Evolutionary conservation across 2,797 vertebrate species (phyloP).

Genomic region (Xerus rutilus): DNA sequence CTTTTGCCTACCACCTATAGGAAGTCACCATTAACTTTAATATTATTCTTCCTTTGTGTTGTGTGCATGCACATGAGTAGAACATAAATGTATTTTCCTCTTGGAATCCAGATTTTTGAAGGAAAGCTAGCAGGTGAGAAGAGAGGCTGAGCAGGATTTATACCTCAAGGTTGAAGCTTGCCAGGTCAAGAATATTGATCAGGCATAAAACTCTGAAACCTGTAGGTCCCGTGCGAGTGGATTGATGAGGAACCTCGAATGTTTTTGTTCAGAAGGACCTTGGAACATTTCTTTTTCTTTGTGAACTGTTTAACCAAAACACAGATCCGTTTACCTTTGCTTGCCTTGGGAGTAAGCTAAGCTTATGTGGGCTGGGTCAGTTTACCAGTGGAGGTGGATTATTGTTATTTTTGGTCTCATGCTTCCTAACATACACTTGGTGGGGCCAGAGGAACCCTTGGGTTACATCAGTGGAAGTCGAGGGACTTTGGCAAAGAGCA

Average conservation of each 20-base stretch:
- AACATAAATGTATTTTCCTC: not conserved
- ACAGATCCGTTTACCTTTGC: slow-evolving; percentile 36
- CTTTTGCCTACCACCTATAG: not conserved
- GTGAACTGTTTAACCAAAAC: slow-evolving; percentile 66
- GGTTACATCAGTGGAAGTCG: not conserved
- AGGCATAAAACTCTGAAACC: not conserved
- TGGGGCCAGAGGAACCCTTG: not conserved
- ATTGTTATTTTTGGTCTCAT: slow-evolving; percentile 14
- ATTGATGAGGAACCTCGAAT: not conserved
- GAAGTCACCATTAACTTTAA: not conserved
- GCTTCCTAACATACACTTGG: not conserved
- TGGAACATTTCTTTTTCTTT: slow-evolving; percentile 54
- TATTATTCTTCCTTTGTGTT: not conserved
- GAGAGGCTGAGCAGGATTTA: not conserved
- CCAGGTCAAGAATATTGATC: not conserved
- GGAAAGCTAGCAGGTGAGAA: not conserved
- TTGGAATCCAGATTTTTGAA: not conserved
- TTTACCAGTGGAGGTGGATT: not conserved
- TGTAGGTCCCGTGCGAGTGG: not conserved
- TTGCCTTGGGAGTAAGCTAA: slow-evolving; percentile 16
- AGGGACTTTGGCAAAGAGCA: not conserved
- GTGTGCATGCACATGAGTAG: fast-evolving
- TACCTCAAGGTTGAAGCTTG: not conserved
- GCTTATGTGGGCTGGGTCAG: not conserved
- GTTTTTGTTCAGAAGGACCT: slow-evolving; percentile 5